phyloP scores from a whole-genome alignment of 2,797 vertebrate genomes.

The Neostethus bicornis region DNA sequence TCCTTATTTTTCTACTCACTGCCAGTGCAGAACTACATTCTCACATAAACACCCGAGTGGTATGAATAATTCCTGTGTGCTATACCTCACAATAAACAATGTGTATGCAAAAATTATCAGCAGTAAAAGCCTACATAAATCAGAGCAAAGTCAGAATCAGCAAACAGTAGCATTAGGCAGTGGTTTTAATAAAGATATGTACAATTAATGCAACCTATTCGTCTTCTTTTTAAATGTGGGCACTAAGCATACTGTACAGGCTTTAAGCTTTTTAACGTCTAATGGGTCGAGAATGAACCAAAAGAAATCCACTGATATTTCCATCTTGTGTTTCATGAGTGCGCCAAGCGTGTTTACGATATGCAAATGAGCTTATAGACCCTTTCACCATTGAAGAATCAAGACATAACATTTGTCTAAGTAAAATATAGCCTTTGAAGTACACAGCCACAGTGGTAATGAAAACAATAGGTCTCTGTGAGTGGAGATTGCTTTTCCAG shows the following conservation, averaged over 20 bases:
- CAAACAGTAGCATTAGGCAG: conserved; percentile 70
- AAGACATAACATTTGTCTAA: conserved; percentile 59
- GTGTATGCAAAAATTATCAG: conserved; percentile 61
- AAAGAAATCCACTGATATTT: conserved; percentile 38
- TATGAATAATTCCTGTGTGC: conserved; percentile 18
- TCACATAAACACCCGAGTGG: conserved; percentile 4
- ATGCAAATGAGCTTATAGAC: conserved; percentile 59
- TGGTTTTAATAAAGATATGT: conserved; percentile 58
- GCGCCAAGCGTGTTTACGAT: conserved; percentile 24
- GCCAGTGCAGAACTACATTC: neutral
- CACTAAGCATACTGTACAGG: conserved; percentile 38
- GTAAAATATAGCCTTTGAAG: conserved; percentile 71
- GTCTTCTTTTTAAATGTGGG: conserved; percentile 61
- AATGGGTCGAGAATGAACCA: conserved; percentile 27
- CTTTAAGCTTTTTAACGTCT: conserved; percentile 26
- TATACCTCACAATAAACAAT: conserved; percentile 47
- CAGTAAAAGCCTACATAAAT: conserved; percentile 74
- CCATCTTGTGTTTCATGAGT: conserved; percentile 30
- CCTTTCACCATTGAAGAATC: conserved; percentile 43
- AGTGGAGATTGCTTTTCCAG: conserved; percentile 76
- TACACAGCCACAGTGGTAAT: conserved; percentile 59
- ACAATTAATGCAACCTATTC: conserved; percentile 73
- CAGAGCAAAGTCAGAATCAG: conserved; percentile 59
- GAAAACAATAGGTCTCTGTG: conserved; percentile 75
- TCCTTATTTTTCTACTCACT: conserved; percentile 23